These are phyloP conservation scores for Heterohyrax brucei DNA, from an alignment of 2,797 vertebrate species.

Conservation along the genomic window DNA sequence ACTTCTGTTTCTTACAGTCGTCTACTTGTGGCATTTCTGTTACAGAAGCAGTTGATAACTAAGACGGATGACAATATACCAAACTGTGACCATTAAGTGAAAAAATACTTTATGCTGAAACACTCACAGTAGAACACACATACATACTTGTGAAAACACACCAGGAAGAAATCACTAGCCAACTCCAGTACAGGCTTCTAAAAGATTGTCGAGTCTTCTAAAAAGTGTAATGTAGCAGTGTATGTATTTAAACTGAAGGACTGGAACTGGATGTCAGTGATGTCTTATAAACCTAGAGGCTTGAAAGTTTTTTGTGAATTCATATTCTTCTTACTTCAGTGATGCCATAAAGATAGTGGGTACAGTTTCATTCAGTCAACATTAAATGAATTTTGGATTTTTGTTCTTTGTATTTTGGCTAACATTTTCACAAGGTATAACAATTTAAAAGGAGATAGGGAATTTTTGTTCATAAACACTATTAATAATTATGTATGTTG, in stretches of 20 bases:
- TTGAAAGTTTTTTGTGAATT: neutral
- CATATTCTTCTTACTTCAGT: too few relatives aligned
- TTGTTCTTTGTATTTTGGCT: neutral
- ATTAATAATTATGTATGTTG: fast-evolving
- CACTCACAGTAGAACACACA: too few relatives aligned
- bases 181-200: neutral
- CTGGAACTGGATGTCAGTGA: neutral
- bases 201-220: neutral
- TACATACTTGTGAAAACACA: neutral
- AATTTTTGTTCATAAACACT: neutral
- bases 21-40: too few relatives aligned
- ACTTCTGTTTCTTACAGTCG: too few relatives aligned
- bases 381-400: neutral
- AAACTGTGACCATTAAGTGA: neutral
- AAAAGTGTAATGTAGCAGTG: neutral
- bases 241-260: neutral
- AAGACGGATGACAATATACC: too few relatives aligned
- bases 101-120: neutral
- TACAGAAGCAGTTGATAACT: too few relatives aligned
- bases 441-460: too few relatives aligned
- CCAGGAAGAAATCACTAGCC: too few relatives aligned
- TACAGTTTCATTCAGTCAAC: neutral
- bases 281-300: neutral
- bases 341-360: neutral
- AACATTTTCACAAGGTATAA: neutral